Percentiles rank a stretch among this genome's conserved stretches.
These are phyloP conservation scores for Emydoidea blandingii DNA, from an alignment of 2,797 vertebrate species.

Conservation along the genomic window DNA sequence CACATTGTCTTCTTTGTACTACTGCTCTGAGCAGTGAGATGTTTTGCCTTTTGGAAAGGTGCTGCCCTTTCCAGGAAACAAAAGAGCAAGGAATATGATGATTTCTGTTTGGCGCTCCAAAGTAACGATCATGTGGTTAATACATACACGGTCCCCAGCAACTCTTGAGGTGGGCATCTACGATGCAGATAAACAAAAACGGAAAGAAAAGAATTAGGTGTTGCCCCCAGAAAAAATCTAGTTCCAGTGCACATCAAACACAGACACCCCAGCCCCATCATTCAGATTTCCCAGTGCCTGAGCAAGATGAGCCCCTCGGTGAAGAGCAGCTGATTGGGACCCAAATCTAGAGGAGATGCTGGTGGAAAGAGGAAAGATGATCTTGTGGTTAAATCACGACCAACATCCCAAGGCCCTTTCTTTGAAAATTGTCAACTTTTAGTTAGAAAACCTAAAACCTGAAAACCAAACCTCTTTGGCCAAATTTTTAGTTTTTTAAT, in stretches of 20 bases:
- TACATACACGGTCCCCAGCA: neutral
- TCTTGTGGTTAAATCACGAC: neutral
- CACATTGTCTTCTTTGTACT: neutral
- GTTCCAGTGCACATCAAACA: neutral
- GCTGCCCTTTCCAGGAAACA: neutral
- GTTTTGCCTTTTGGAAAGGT: neutral
- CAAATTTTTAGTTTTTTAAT: neutral
- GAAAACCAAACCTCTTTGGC: neutral
- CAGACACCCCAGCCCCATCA: neutral
- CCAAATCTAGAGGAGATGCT: neutral
- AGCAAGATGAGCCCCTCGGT: neutral
- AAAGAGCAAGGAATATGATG: neutral
- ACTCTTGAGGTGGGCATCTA: neutral
- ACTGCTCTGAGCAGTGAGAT: accelerated
- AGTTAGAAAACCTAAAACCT: neutral
- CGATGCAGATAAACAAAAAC: neutral
- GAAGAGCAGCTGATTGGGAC: neutral
- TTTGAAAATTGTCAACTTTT: neutral
- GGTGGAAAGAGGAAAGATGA: neutral
- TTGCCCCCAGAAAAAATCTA: neutral
- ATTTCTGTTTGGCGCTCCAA: neutral
- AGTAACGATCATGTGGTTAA: neutral
- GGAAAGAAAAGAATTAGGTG: neutral
- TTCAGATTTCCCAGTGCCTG: neutral
- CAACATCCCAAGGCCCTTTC: neutral